Conservation (phyloP, 2,113 vertebrate species). For the Cygnus atratus region DNA sequence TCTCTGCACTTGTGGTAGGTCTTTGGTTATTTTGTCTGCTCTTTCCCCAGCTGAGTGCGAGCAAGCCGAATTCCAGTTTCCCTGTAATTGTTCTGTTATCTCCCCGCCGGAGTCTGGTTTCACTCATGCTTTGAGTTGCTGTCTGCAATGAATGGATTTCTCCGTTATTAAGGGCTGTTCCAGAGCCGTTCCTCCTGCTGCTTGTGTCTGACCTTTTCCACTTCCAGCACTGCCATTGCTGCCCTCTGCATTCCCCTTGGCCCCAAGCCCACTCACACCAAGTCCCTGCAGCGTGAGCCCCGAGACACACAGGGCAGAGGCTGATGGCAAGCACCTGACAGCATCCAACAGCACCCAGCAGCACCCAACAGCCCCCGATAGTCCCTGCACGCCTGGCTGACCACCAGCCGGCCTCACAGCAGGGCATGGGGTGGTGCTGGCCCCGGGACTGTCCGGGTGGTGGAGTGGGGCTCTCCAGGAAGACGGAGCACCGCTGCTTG, state of each 20-base stretch:
- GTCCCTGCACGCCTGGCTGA: neutral
- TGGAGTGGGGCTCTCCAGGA: fast-evolving
- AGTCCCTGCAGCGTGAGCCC: fast-evolving
- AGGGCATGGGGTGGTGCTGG: fast-evolving
- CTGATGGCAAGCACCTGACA: neutral
- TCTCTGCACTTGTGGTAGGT: neutral
- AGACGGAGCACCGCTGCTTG: neutral
- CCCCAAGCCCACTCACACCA: neutral
- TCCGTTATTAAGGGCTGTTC: neutral
- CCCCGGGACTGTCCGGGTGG: neutral
- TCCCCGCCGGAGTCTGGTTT: conserved; percentile 43
- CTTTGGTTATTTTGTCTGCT: neutral
- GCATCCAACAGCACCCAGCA: no score
- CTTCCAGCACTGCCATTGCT: fast-evolving
- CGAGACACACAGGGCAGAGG: neutral
- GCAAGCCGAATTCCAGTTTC: conserved; percentile 18
- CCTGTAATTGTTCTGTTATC: conserved; percentile 38
- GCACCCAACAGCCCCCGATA: no score
- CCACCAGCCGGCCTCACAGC: no score
- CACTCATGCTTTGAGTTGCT: neutral
- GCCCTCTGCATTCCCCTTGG: fast-evolving
- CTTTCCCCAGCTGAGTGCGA: neutral
- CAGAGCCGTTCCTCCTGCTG: neutral
- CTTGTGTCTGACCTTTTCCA: neutral
- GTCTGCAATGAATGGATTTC: neutral